A percentile compares a stretch with the other conserved stretches of the same genome.
Conservation (phyloP, 2,888 invertebrate genomes). For the Ellobium chinense region DNA sequence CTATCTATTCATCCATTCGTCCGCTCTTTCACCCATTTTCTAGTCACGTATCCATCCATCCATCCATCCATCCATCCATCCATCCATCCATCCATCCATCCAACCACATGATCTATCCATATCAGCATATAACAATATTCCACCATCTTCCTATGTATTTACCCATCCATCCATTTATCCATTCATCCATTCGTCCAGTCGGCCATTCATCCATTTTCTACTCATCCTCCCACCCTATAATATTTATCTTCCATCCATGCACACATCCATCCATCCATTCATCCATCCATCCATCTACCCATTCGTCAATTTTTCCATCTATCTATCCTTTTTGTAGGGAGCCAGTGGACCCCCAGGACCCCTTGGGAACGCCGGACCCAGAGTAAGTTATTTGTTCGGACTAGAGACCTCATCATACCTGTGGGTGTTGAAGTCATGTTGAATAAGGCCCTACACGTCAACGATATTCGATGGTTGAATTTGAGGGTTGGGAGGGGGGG, state of each 20-base stretch:
- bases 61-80: not conserved
- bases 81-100: not conserved
- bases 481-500: no score
- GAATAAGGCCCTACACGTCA: no score
- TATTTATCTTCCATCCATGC: not conserved
- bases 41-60: no score
- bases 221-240: not conserved
- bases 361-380: conserved; percentile 54
- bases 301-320: not conserved
- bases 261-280: not conserved
- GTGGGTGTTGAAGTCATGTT: no score
- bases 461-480: no score
- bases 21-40: no score
- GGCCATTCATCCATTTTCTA: not conserved
- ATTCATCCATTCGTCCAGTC: not conserved
- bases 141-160: not conserved
- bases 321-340: conserved; percentile 57
- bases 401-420: no score
- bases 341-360: conserved; percentile 66
- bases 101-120: no score
- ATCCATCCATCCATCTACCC: not conserved
- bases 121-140: no score
- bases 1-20: not conserved
- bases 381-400: conserved; percentile 61
- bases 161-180: not conserved